Base-by-base conservation (phyloP, 1,140 invertebrate species). In the Helicorthomorpha holstii region DNA sequence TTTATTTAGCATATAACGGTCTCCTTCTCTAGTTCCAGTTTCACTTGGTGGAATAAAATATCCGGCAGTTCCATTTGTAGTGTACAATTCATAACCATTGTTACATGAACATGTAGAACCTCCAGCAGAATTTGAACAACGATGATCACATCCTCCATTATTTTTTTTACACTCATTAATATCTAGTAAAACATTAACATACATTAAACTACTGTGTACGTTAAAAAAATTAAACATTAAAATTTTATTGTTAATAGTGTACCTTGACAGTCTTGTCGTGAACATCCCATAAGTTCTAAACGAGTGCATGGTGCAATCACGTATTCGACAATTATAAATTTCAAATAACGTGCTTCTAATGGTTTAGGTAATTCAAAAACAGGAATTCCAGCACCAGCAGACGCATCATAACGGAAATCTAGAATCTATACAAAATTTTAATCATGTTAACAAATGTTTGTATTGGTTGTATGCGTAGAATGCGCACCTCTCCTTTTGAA, bases 91-190 rank as follows among this genome's bases (percentile, higher is more conserved):
- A 64, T 80, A 97, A 2, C 94, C 94, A 44, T 86, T 79, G 61
- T 92, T 89, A 62, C 93, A 97, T 46, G 77, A 75, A 63, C 94
- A 98, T 3, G 78, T 77, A 60, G 80, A 95, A 59, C 81, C 78
- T 47, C 92, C 93, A 45, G 85, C 80, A 55, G 74, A 79, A 62
- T 94, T 94, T 43, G 90, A 75, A 69, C 90, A 94, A 67, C 90
- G 88, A 61, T 93, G 89, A 61, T 94, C 83, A 67, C 92, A 96
- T 21, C 87, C 88, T 7, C 91, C 92, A 65, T 96, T 96, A 54
- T 84, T 81, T 21, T 73, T 73, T 47, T 75, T 73, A 66, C 92
- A 97, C 67, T 97, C 92, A 62, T 96, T 94, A 27, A 93, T 80
- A 64, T 96, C 91, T 58, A 55, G 12, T 56, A 34, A 34, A 34